Evolutionary conservation across 2,797 vertebrate species (phyloP).

Genomic region (Argya squamiceps): DNA sequence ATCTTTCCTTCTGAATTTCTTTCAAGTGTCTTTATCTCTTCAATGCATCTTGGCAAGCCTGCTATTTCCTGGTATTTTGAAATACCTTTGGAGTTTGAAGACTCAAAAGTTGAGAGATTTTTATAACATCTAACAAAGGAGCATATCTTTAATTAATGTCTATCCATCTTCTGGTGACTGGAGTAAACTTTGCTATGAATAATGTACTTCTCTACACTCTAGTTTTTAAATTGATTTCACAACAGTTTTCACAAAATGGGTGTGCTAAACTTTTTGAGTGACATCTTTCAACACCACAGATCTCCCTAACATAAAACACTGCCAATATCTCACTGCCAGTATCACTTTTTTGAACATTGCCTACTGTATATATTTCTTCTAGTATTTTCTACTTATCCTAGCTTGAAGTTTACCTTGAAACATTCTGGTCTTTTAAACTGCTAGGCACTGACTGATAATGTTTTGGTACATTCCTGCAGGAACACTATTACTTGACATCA

Average conservation of each 20-base stretch:
- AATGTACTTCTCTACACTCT: background rate
- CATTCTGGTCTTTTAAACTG: background rate
- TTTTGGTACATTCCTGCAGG: background rate
- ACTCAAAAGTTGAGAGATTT: background rate
- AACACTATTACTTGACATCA: background rate
- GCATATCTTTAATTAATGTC: background rate
- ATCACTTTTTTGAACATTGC: background rate
- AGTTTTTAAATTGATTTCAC: background rate
- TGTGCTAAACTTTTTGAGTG: background rate
- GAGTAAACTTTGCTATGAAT: background rate
- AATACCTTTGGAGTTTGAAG: background rate
- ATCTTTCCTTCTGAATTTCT: conserved; percentile 20
- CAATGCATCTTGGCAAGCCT: conserved; percentile 28
- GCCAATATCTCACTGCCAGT: background rate
- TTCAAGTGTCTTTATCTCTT: conserved; percentile 39
- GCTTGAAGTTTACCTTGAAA: background rate
- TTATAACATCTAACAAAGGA: background rate
- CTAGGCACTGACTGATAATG: background rate
- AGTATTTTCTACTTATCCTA: background rate
- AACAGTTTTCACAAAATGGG: background rate
- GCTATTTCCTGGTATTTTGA: background rate
- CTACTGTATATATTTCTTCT: background rate
- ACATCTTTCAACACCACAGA: background rate
- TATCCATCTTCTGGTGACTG: background rate
- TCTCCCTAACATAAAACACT: background rate